A percentile compares a stretch with the other conserved stretches of the same genome.
Conservation (phyloP, 2,888 invertebrate genomes). For the Amaurobius ferox region DNA sequence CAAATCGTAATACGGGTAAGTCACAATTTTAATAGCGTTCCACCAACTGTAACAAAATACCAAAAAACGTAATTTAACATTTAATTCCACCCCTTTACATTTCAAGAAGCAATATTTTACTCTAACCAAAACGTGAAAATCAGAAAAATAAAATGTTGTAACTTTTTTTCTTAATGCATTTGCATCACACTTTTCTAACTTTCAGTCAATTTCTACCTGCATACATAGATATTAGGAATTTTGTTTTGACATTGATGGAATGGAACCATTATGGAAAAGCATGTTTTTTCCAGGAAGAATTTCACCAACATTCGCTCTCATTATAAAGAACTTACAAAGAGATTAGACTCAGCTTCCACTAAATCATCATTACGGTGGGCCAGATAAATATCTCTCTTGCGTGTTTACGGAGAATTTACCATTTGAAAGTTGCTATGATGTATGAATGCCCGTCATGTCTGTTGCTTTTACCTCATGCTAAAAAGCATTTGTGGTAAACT, state of each 20-base stretch:
- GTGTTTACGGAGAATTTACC: constrained; percentile 2
- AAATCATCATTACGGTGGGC: constrained; percentile 9
- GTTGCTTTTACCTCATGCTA: no score
- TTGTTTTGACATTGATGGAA: constrained; percentile 9
- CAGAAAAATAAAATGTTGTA: background rate
- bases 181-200: background rate
- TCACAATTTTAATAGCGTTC: no score
- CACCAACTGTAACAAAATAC: no score
- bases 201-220: background rate
- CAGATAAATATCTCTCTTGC: constrained; percentile 3
- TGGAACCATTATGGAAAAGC: background rate
- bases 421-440: background rate
- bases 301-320: constrained; percentile 6
- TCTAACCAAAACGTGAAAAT: no score
- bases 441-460: no score
- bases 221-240: constrained; percentile 5
- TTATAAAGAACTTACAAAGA: constrained; percentile 9
- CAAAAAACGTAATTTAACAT: no score
- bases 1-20: no score
- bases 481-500: no score
- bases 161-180: constrained; percentile 1
- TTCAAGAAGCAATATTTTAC: no score
- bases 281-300: background rate
- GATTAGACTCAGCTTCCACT: constrained; percentile 1
- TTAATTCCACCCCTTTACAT: no score